phyloP scores from a whole-genome alignment of 92 coral and sea anemone species.

The Palythoa heliodiscus region DNA sequence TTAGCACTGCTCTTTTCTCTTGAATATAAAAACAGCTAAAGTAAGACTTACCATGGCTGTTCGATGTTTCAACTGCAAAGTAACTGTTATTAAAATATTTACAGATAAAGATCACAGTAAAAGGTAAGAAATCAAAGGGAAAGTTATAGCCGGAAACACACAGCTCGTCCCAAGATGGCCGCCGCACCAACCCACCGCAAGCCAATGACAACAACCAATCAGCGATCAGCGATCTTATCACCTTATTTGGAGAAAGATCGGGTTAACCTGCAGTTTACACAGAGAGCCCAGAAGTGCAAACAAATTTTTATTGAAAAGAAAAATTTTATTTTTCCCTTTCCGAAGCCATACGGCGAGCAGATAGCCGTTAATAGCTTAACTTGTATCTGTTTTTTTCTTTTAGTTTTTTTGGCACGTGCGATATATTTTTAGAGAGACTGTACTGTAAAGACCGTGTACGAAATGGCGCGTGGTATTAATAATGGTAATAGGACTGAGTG shows the following conservation, averaged over 20 bases:
- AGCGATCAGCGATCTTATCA: constrained; percentile 47
- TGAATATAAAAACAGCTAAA: constrained; percentile 34
- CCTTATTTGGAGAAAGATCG: constrained; percentile 73
- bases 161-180: constrained; percentile 89
- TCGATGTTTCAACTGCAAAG: constrained; percentile 36
- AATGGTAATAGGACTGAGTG: no score
- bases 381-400: no score
- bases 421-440: no score
- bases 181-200: constrained; percentile 77
- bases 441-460: no score
- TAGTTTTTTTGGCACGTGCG: no score
- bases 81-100: constrained; percentile 29
- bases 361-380: no score
- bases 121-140: constrained; percentile 27
- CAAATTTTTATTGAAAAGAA: no score
- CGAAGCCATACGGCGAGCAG: no score
- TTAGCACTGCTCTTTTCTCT: constrained; percentile 66
- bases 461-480: no score
- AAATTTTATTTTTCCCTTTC: no score
- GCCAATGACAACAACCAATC: constrained; percentile 67
- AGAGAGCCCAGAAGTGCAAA: not conserved
- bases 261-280: not conserved
- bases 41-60: constrained; percentile 75
- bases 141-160: constrained; percentile 85
- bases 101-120: constrained; percentile 41